Evolutionary conservation across 2,797 vertebrate genomes (phyloP).

Genomic region (Trichosurus vulpecula): DNA sequence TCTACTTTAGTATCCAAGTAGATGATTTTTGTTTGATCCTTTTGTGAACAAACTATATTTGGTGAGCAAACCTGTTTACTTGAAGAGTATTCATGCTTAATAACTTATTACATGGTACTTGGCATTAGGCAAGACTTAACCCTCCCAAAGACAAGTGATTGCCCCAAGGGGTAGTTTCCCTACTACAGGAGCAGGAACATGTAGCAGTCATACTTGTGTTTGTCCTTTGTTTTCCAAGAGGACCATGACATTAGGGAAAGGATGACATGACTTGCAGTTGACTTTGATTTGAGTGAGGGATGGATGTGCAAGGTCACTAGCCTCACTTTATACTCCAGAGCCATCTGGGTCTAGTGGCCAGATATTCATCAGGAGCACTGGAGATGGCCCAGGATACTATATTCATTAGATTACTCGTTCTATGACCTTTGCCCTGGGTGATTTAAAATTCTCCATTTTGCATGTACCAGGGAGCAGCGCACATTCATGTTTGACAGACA

Average conservation of each 20-base stretch:
- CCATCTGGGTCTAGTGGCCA: too few relatives aligned
- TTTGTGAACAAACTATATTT: slow-evolving; percentile 11
- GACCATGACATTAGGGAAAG: too few relatives aligned
- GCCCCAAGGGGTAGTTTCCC: slow-evolving; percentile 1
- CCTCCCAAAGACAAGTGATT: slow-evolving; percentile 20
- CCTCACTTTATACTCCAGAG: too few relatives aligned
- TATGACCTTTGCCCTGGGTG: slow-evolving; percentile 20
- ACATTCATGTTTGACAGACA: slow-evolving; percentile 60
- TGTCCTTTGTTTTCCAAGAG: too few relatives aligned
- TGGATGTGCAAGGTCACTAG: too few relatives aligned
- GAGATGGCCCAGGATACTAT: too few relatives aligned
- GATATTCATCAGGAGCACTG: too few relatives aligned
- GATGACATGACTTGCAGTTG: too few relatives aligned
- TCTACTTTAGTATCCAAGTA: slow-evolving; percentile 32
- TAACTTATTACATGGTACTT: slow-evolving; percentile 44
- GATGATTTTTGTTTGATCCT: slow-evolving; percentile 41
- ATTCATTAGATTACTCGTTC: background rate
- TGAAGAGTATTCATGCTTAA: slow-evolving; percentile 17
- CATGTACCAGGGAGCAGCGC: background rate
- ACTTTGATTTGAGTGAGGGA: too few relatives aligned
- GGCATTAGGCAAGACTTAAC: slow-evolving; percentile 33
- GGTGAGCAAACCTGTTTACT: background rate
- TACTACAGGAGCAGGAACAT: slow-evolving; percentile 21
- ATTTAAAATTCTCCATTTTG: slow-evolving; percentile 61
- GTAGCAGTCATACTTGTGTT: background rate